Base-by-base conservation (phyloP, 2,888 invertebrate genomes). In the Amphiduros pacificus region DNA sequence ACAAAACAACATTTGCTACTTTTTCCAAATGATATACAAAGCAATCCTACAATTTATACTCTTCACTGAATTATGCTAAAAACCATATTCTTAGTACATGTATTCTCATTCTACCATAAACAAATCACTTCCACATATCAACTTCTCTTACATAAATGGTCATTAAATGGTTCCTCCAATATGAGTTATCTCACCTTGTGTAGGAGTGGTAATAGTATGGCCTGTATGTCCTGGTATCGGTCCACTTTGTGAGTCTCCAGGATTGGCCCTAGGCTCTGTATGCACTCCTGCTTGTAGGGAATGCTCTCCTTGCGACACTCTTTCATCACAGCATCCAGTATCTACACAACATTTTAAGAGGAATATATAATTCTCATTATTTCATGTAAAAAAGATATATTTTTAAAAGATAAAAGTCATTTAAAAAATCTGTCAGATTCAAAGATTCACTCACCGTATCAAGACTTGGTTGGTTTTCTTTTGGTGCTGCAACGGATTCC, bases 301-400 rank as follows among this genome's bases (percentile, higher is more conserved):
- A 89, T 85, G 73, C 91, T 90, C 61, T 91, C 91, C 76, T 93
- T 94, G 64, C 88, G 88, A 66, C 91, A 89, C 83, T 94, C 94
- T 71, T 87, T 88, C 73, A 93, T 84, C 17, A 93, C 84, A 1
- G 89, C 87, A 66, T 89, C 88, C 28, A 52, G 28, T 26, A 59
- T 51, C 27, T 24, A 20, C 51, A 29, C 28, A 51, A 36, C 52
- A 27, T n/a, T 11, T 6, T 48, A 48, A 48, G 22, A 17, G 6
- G n/a, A 11, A 11, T 20, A 11, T 48, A 48, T 20, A 17, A 9
- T 48, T 9, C 48, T 20, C n/a, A n/a, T 11, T 17, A 31, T 28
- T 58, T 41, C 2, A 50, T 14, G 11, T 49, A 11, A 22, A 55
- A 32, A 36, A 32, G n/a, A 28, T 24, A 53, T 44, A 29, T 40